Evolutionary conservation across 2,888 invertebrate species (phyloP), one percentile per base, ranked within the genome.

Genomic region (Parnassius smintheus): DNA sequence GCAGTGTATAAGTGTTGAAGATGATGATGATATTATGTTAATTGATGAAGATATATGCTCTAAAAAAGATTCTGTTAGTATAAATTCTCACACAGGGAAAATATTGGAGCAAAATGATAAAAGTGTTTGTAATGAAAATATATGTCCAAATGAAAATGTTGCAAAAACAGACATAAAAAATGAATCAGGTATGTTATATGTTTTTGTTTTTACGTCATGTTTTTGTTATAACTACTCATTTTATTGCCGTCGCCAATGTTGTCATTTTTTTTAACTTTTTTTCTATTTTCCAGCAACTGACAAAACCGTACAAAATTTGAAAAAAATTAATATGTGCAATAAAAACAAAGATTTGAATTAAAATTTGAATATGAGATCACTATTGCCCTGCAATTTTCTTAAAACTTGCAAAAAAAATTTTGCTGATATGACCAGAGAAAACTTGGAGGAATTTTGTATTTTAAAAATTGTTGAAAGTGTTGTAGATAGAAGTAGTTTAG

Each of bases 381-480:
- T 90, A 11, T 62, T 88, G 7, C 80, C 86, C 0, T 75, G 76
- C 1, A 80, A 80, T 67, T 85, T 88, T 62, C 68, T 90, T 1
- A 85, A 83, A 70, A 74, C 81, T 18, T 85, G 81, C 56, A 86
- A 83, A 70, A 88, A 85, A 65, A 86, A 87, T 54, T 76, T 94
- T 51, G 85, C 88, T 42, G 91, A 92, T 62, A 93, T 94, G 92
- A 91, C 92, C 1, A 89, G 94, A 65, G 88, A 92, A 2, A 95
- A 96, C 77, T 80, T 97, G 57, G 96, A 96, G 83, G 95, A 96
- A 76, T 92, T 96, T 66, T 93, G 95, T 63, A 83, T 96, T 59
- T 93, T 95, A 67, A 96, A 96, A 85, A 93, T 96, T 50, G 94
- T 95, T 12, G 96, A 97, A 83, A 93, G 93, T 9, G 93, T 96